Base-by-base conservation (phyloP, 1,140 invertebrate species). In the Scaptomyza montana region DNA sequence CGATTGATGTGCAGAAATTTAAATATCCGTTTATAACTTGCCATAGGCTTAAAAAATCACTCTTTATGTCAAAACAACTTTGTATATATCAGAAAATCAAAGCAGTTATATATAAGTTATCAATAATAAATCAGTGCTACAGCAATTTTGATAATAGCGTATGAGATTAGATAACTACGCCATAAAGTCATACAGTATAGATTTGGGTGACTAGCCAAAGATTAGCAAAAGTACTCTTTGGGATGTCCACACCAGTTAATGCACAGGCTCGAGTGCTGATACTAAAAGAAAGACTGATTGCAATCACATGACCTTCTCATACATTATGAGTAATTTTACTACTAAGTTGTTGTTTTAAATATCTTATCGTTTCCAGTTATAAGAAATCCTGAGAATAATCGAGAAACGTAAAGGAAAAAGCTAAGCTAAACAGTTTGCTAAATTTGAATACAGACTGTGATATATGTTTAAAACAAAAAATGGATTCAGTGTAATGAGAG, bases 241-340 rank as follows among this genome's bases (percentile, higher is more conserved):
- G 30, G 57, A 56, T 70, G 67, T 50, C 25, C 30, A 49, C 41
- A 33, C 33, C 9, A 30, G 12, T 21, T n/a, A 10, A n/a, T 46
- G 7, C 16, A 36, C 6, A 36, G 33, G 13, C 45, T 59, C 25
- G 10, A 67, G 64, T 67, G 25, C 33, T 57, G 30, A 59, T 59
- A 59, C 43, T 39, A 33, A 36, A 36, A 36, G 7, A 66, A 28
- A 49, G 30, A 66, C 12, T 21, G 57, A 63, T 49, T 56, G 53
- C 46, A 59, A 62, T 67, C 49, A 67, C 63, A 72, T 72, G 61
- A 65, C 65, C 30, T 60, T 13, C 56, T 72, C 54, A 72, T 28
- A 36, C 28, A 39, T 19, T 47, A 39, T 25, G 50, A 41, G 50
- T 43, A 57, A 19, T 16, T 39, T 50, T 51, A 28, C 21, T 12